These are phyloP conservation scores for Chloromyia formosa DNA, from an alignment of 2,888 invertebrate genomes.

Conservation along the genomic window DNA sequence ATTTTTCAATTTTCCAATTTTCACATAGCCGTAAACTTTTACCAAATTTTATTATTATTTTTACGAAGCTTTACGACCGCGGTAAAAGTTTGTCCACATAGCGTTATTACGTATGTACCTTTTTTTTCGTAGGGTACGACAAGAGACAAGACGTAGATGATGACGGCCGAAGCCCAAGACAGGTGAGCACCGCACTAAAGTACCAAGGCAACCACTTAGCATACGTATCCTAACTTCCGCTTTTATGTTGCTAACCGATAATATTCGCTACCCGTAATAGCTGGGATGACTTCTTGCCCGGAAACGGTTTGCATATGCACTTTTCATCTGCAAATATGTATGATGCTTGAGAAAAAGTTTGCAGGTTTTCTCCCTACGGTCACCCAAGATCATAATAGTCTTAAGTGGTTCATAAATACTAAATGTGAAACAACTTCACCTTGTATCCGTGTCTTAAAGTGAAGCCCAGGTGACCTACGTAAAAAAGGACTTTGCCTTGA, in stretches of 20 bases:
- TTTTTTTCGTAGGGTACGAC: neutral
- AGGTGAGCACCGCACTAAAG: constrained; percentile 32
- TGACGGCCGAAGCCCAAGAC: constrained; percentile 1
- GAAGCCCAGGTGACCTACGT: too few relatives aligned
- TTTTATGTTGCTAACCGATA: constrained; percentile 27
- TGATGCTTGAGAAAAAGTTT: constrained; percentile 1
- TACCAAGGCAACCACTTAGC: neutral
- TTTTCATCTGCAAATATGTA: constrained; percentile 24
- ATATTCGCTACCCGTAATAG: constrained; percentile 35
- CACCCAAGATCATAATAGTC: constrained; percentile 33
- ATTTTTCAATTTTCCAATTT: constrained; percentile 46
- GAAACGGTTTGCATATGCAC: constrained; percentile 41
- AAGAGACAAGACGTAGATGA: neutral
- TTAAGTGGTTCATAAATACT: constrained; percentile 49
- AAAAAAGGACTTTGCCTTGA: too few relatives aligned
- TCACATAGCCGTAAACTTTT: constrained; percentile 42
- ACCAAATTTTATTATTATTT: constrained; percentile 37
- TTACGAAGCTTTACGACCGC: constrained; percentile 23
- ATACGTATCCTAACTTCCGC: neutral
- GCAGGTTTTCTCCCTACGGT: neutral
- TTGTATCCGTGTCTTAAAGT: neutral
- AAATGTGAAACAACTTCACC: constrained; percentile 37
- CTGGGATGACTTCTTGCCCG: neutral
- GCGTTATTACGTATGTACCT: constrained; percentile 13
- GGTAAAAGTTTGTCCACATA: constrained; percentile 40